phyloP scores from a whole-genome alignment of 2,113 vertebrate species.

The Silurus glanis region DNA sequence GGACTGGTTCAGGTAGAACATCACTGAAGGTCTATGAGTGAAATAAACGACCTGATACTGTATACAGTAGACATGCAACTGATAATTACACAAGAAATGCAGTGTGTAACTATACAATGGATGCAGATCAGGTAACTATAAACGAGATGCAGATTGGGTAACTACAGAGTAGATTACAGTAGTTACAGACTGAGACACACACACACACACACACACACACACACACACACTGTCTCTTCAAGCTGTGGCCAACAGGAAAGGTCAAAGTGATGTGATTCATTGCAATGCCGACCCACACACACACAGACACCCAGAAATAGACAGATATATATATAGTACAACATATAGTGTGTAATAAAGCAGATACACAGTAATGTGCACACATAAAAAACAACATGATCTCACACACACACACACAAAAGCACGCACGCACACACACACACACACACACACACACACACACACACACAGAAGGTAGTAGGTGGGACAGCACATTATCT shows the following conservation, averaged over 20 bases:
- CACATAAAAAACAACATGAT: neutral
- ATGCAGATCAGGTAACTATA: neutral
- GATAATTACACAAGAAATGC: neutral
- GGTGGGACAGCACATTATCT: slow-evolving; percentile 41
- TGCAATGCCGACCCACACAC: neutral
- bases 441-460: neutral
- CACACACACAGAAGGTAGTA: slow-evolving; percentile 13
- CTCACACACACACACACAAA: neutral
- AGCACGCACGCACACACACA: neutral
- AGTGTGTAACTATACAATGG: neutral
- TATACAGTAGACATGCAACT: no score
- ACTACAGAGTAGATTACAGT: neutral
- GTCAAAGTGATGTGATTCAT: slow-evolving; percentile 56
- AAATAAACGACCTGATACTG: no score
- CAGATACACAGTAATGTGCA: neutral
- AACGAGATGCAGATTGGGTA: neutral
- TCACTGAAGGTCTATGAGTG: no score
- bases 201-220: neutral
- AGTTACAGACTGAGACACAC: neutral
- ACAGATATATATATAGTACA: slow-evolving; percentile 1
- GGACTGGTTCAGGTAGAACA: no score
- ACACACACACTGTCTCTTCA: neutral
- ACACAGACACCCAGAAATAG: slow-evolving; percentile 3
- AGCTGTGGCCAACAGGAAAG: slow-evolving; percentile 41
- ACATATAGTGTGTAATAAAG: neutral